phyloP scores from a whole-genome alignment of 1,140 invertebrate species.

The Bombus waltoni region DNA sequence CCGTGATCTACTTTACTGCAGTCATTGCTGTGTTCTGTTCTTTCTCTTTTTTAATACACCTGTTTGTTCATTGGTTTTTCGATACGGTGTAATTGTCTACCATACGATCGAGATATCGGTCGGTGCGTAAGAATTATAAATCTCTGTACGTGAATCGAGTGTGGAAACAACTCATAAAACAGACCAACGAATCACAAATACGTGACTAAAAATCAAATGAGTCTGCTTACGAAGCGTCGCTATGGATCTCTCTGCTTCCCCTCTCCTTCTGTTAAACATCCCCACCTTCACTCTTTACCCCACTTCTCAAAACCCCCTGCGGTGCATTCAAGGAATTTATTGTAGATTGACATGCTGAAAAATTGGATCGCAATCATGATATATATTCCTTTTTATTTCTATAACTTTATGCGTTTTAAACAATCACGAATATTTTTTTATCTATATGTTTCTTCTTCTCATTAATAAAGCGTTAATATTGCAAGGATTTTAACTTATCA shows the following conservation, averaged over 20 bases:
- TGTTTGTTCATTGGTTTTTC: conserved; percentile 21
- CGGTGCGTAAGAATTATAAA: neutral
- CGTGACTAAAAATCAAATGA: conserved; percentile 56
- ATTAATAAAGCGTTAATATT: too few relatives aligned
- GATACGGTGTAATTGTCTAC: neutral
- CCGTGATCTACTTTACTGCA: conserved; percentile 36
- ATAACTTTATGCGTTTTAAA: neutral
- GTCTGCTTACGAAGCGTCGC: conserved; percentile 17
- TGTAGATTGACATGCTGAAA: neutral
- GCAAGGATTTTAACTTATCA: too few relatives aligned
- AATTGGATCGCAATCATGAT: neutral
- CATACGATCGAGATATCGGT: neutral
- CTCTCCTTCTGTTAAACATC: conserved; percentile 20
- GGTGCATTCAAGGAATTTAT: conserved; percentile 33
- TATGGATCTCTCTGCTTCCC: conserved; percentile 26
- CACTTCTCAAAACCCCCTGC: conserved; percentile 41
- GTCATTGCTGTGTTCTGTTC: conserved; percentile 1
- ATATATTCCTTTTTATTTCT: neutral
- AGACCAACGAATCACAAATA: conserved; percentile 37
- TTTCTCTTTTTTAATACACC: neutral
- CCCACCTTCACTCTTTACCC: conserved; percentile 38
- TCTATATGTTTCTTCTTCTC: neutral
- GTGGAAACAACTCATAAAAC: conserved; percentile 21
- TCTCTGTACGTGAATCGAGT: neutral
- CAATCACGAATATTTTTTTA: neutral